Percentiles rank a stretch among this genome's conserved stretches.
These are phyloP conservation scores for Macropus fuliginosus DNA, from an alignment of 2,797 vertebrate genomes.

Conservation along the genomic window DNA sequence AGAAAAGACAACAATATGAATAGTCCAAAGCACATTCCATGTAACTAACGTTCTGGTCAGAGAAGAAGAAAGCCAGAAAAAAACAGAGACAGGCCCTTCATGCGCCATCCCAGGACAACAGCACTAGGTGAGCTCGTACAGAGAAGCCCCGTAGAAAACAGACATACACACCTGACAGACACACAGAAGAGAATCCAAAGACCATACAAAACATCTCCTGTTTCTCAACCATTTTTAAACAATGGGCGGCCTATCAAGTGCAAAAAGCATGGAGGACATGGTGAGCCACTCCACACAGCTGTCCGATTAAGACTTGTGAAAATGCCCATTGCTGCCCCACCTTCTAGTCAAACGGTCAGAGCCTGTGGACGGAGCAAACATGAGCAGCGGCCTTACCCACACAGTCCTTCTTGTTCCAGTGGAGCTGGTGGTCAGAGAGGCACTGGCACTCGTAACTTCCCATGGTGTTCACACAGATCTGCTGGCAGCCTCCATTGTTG, in stretches of 20 bases:
- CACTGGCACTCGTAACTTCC: constrained; percentile 95
- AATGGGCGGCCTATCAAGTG: constrained; percentile 37
- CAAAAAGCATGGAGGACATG: background rate
- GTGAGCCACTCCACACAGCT: constrained; percentile 26
- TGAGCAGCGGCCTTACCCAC: constrained; percentile 90
- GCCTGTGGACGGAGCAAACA: background rate
- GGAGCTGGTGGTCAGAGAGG: constrained; percentile 91
- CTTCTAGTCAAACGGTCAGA: constrained; percentile 35
- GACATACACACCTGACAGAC: constrained; percentile 78
- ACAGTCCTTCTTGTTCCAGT: constrained; percentile 99
- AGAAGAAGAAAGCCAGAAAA: constrained; percentile 34
- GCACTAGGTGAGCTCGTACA: constrained; percentile 59
- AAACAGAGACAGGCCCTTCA: background rate
- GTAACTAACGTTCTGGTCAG: constrained; percentile 39
- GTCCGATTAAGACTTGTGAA: constrained; percentile 26
- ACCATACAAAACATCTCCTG: constrained; percentile 97
- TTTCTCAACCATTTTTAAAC: constrained; percentile 85
- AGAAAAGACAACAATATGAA: constrained; percentile 36
- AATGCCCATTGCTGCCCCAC: constrained; percentile 49
- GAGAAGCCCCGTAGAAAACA: constrained; percentile 73
- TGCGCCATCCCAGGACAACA: constrained; percentile 35
- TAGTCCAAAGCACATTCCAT: constrained; percentile 52
- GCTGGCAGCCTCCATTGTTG: constrained; percentile 96
- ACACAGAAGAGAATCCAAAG: constrained; percentile 83
- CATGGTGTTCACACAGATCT: constrained; percentile 92